Percentiles rank a stretch among this genome's conserved stretches.
These are phyloP conservation scores for Burhinus oedicnemus DNA, from an alignment of 2,113 vertebrate species.

Conservation along the genomic window DNA sequence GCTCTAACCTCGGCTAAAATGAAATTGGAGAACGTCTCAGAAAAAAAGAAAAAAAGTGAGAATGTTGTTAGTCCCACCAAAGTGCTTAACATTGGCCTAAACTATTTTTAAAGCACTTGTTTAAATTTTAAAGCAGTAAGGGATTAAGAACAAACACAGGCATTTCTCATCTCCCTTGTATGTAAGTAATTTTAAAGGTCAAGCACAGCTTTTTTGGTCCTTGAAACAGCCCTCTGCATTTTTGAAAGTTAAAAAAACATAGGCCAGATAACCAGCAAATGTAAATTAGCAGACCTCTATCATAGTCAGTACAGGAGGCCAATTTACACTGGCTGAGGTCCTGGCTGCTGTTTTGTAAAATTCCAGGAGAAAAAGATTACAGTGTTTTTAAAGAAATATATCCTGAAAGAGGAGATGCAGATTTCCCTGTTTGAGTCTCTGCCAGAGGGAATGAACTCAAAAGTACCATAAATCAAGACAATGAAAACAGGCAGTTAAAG, in stretches of 20 bases:
- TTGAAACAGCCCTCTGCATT: neutral
- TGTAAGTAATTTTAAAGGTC: conserved; percentile 49
- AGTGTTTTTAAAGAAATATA: neutral
- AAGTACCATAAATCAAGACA: conserved; percentile 21
- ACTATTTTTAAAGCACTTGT: conserved; percentile 61
- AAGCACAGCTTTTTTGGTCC: neutral
- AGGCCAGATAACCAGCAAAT: neutral
- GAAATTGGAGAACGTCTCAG: neutral
- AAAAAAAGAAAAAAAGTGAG: neutral
- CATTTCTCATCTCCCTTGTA: neutral
- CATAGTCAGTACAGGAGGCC: neutral
- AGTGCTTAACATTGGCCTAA: neutral
- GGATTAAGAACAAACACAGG: conserved; percentile 50
- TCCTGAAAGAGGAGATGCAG: conserved; percentile 20
- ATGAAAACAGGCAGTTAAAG: conserved; percentile 8
- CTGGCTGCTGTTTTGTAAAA: neutral
- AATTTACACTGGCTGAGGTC: conserved; percentile 3
- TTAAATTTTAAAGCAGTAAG: conserved; percentile 49
- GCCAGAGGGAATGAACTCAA: conserved; percentile 6
- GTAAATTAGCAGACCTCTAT: neutral
- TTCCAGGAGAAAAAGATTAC: neutral
- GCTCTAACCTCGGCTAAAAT: neutral
- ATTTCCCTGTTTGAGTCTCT: neutral
- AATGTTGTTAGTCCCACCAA: neutral
- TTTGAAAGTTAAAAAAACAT: neutral